Evolutionary conservation across 2,797 vertebrate species (phyloP).

Genomic region (Synaphobranchus kaupii): DNA sequence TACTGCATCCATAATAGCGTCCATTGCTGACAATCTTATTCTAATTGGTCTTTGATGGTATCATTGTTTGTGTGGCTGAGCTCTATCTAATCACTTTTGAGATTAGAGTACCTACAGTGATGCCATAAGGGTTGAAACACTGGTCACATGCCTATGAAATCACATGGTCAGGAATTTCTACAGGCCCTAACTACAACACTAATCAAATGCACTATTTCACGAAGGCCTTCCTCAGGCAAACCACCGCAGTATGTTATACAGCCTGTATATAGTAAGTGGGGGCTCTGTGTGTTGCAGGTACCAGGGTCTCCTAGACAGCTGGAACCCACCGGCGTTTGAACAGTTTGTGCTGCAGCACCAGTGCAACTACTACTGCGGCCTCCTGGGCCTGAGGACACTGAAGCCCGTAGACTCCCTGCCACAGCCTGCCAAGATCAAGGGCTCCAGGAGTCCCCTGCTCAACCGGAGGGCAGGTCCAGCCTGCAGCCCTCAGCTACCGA

Average conservation of each 20-base stretch:
- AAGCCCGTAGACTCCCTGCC: conserved; percentile 75
- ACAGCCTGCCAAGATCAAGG: conserved; percentile 75
- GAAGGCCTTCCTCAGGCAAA: not conserved
- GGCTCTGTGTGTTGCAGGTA: conserved; percentile 73
- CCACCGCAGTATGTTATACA: not conserved
- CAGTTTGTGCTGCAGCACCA: conserved; percentile 80
- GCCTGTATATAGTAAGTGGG: not conserved
- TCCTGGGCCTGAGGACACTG: conserved; percentile 78
- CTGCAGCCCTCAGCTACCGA: conserved; percentile 82
- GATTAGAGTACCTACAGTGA: not conserved
- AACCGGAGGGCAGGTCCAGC: conserved; percentile 74
- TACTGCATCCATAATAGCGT: not conserved
- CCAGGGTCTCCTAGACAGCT: conserved; percentile 85
- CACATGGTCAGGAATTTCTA: not conserved
- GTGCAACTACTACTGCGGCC: conserved; percentile 87
- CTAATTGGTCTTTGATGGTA: not conserved
- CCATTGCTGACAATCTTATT: not conserved
- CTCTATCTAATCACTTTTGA: not conserved
- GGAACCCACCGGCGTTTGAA: conserved; percentile 81
- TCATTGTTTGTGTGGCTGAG: not conserved
- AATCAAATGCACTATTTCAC: not conserved
- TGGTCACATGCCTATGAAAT: not conserved
- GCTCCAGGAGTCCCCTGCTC: conserved; percentile 81
- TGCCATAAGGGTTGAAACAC: not conserved
- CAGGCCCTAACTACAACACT: not conserved